Base-by-base conservation (phyloP, 2,113 vertebrate genomes). In the Hiodon alosoides region DNA sequence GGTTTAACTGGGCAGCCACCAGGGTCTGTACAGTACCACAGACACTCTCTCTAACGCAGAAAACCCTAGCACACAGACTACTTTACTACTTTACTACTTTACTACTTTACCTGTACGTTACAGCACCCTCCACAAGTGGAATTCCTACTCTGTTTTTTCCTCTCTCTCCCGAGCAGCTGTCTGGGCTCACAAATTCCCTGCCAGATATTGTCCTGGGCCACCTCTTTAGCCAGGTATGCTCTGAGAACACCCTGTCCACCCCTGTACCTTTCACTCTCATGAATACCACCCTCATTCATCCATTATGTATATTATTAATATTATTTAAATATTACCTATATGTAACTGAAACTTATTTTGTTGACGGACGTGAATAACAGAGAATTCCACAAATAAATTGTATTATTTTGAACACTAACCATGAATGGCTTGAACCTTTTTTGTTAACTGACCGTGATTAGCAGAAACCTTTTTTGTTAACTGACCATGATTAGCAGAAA, bases 1-100 rank as follows among this genome's bases (percentile, higher is more conserved):
- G 97, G 97, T 98, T 99, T 0, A 96, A 99, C 87, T 99, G 97
- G 97, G 97, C 97, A 3, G 94, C 97, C 72, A 87, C 92, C 70
- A 99, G 98, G 93, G 95, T 98, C 75, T 59, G 55, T 59, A 10
- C 69, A 16, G 7, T 54, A 14, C 17, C 31, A 51, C 46, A 72
- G 10, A 66, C 10, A 55, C 52, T 70, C 9, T 70, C 57, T 10
- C 31, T 70, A 70, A 54, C 14, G 51, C n/a, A 7, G 52, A 69
- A 69, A 69, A 4, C 8, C 8, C n/a, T 8, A 50, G 13, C 16
- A 58, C 5, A 70, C 16, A 70, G 9, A 16, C 0, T 5, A 14
- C 50, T 7, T 11, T 68, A 10, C 48, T 8, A 7, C 31, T 67
- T 31, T 66, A 11, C 13, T 16, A 5, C 4, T n/a, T 52, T n/a